phyloP scores from a whole-genome alignment of 1,140 invertebrate genomes.

The Himalopsyche phryganea region DNA sequence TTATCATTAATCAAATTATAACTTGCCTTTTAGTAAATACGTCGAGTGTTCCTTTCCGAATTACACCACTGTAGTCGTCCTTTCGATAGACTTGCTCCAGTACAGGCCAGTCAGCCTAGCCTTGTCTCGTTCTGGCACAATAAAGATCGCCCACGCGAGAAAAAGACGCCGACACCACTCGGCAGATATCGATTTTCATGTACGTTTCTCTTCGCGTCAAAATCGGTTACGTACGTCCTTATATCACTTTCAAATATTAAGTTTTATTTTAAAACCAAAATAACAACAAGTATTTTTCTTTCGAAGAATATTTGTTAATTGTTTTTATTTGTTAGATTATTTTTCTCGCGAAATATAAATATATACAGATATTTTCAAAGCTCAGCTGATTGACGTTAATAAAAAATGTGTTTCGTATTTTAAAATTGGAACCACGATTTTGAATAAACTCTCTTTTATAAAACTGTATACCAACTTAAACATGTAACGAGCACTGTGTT shows the following conservation, averaged over 20 bases:
- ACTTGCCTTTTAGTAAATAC: slow-evolving; percentile 15
- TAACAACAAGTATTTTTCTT: no score
- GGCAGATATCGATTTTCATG: slow-evolving; percentile 18
- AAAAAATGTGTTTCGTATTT: no score
- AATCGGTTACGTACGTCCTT: slow-evolving; percentile 8
- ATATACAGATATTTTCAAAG: background rate
- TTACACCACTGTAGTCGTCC: slow-evolving; percentile 5
- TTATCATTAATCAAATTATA: background rate
- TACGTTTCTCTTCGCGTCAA: slow-evolving; percentile 8
- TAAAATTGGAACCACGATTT: no score
- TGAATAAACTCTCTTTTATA: no score
- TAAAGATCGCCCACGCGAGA: slow-evolving; percentile 9
- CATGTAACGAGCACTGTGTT: no score
- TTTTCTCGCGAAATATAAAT: background rate
- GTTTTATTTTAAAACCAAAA: no score
- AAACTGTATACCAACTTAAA: no score
- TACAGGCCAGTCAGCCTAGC: slow-evolving; percentile 10
- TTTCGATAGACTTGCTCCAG: slow-evolving; percentile 3
- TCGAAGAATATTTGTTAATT: no score
- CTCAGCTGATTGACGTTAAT: no score
- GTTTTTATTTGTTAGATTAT: no score
- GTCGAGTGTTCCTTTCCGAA: slow-evolving; percentile 10
- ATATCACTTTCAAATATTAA: background rate
- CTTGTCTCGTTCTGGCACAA: slow-evolving; percentile 11
- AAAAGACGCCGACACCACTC: slow-evolving; percentile 11